Conservation (phyloP, 2,113 vertebrate species). For the Stictonetta naevosa region DNA sequence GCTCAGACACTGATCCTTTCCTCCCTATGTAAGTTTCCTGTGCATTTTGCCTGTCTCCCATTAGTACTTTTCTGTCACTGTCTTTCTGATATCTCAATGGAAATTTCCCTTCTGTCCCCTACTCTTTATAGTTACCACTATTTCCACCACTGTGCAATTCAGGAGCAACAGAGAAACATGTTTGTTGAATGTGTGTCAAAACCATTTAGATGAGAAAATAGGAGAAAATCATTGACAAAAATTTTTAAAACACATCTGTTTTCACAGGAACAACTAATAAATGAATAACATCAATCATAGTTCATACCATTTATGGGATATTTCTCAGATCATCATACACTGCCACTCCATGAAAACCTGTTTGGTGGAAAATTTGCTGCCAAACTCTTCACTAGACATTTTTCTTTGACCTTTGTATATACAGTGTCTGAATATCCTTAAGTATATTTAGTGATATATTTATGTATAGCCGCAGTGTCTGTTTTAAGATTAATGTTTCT, state of each 20-base stretch:
- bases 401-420: neutral
- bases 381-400: neutral
- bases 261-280: neutral
- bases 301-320: neutral
- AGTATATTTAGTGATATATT: neutral
- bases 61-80: neutral
- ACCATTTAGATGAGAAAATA: neutral
- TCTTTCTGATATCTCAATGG: neutral
- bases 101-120: neutral
- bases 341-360: neutral
- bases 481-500: neutral
- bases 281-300: neutral
- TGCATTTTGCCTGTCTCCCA: neutral
- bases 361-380: neutral
- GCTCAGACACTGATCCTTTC: neutral
- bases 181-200: neutral
- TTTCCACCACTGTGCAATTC: neutral
- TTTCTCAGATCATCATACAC: neutral
- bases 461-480: neutral
- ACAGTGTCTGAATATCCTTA: neutral
- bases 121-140: neutral
- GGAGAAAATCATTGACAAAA: neutral
- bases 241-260: neutral
- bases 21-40: neutral
- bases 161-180: neutral